phyloP scores from a whole-genome alignment of 1,140 invertebrate species.

The Bombus confusus region DNA sequence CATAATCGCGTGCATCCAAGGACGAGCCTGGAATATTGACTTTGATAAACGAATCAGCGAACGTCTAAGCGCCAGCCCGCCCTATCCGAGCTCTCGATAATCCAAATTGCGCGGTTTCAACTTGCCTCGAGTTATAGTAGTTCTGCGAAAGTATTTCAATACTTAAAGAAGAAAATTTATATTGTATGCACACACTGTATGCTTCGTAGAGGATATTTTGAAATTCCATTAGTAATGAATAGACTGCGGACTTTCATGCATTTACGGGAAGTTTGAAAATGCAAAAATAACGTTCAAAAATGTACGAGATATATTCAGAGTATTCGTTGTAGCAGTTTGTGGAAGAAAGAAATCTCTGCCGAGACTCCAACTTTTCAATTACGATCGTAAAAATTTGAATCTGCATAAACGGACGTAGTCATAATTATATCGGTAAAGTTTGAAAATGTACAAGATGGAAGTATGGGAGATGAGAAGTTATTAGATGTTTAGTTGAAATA shows the following conservation, averaged over 20 bases:
- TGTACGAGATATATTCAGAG: not conserved
- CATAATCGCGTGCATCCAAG: not conserved
- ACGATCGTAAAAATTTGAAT: no score
- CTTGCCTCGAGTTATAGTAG: not conserved
- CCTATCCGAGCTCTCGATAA: not conserved
- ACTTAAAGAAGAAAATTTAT: not conserved
- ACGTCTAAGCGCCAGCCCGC: not conserved
- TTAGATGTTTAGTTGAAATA: not conserved
- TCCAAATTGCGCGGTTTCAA: not conserved
- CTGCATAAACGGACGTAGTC: no score
- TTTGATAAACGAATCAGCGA: conserved; percentile 1
- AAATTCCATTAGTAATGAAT: not conserved
- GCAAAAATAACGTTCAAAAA: not conserved
- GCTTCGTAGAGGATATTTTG: no score
- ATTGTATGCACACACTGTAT: no score
- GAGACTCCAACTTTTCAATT: not conserved
- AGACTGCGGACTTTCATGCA: not conserved
- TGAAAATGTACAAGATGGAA: not conserved
- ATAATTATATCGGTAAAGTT: not conserved
- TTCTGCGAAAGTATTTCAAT: not conserved
- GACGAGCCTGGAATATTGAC: not conserved
- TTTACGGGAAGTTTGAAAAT: not conserved
- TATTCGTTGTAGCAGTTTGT: no score
- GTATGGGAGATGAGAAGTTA: not conserved
- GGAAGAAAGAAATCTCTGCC: not conserved